A percentile compares a stretch with the other conserved stretches of the same genome.
Conservation (phyloP, 2,888 invertebrate genomes). For the Microchrysa polita region DNA sequence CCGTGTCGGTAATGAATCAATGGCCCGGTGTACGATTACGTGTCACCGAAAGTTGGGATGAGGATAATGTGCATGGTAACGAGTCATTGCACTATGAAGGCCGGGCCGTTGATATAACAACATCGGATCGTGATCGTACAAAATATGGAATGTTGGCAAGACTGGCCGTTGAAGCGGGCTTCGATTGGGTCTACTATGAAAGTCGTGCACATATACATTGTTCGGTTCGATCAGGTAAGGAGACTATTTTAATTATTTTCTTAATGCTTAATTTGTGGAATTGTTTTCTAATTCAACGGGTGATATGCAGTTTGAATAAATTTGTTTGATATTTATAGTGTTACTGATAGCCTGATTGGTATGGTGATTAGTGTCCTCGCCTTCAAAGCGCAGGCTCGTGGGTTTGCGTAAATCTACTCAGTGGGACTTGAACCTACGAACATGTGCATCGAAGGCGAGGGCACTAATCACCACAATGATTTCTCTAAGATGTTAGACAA, state of each 20-base stretch:
- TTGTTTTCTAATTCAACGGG: too few relatives aligned
- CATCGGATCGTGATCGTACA: constrained; percentile 89
- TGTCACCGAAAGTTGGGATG: constrained; percentile 97
- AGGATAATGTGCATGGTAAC: constrained; percentile 75
- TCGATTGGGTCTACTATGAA: constrained; percentile 99
- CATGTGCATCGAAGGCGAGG: too few relatives aligned
- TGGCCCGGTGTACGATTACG: constrained; percentile 95
- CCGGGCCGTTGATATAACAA: constrained; percentile 94
- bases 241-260: not conserved
- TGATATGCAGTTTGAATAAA: too few relatives aligned
- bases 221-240: constrained; percentile 95
- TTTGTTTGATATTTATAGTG: too few relatives aligned
- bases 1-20: constrained; percentile 97
- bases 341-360: too few relatives aligned
- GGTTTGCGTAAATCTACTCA: too few relatives aligned
- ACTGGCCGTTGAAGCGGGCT: constrained; percentile 95
- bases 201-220: constrained; percentile 95
- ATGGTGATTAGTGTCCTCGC: too few relatives aligned
- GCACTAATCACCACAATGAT: too few relatives aligned
- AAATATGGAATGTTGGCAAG: constrained; percentile 97
- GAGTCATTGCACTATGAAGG: constrained; percentile 97
- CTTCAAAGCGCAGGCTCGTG: too few relatives aligned
- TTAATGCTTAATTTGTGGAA: too few relatives aligned
- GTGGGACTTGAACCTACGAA: too few relatives aligned
- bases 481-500: too few relatives aligned